Conservation (phyloP, 2,797 vertebrate species). For the Thripadectes ignobilis region DNA sequence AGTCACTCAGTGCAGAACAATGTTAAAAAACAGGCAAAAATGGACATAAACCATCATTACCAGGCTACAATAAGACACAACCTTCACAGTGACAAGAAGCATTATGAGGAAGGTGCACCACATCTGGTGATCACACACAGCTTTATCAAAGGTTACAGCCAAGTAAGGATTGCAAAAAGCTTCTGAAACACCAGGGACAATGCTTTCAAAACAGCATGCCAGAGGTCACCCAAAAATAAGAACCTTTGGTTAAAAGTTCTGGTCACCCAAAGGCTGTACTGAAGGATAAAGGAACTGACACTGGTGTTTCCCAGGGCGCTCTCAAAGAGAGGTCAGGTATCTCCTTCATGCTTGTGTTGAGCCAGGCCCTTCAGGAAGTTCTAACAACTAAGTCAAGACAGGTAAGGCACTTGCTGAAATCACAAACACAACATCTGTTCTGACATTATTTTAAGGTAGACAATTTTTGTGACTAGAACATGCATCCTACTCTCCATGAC, state of each 20-base stretch:
- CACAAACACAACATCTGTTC: background rate
- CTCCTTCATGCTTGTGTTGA: background rate
- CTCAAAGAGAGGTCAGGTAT: background rate
- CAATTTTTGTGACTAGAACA: background rate
- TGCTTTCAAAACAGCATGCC: background rate
- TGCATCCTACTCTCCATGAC: background rate
- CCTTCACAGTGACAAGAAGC: background rate
- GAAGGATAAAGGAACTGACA: background rate
- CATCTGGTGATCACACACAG: background rate
- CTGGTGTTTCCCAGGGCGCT: background rate
- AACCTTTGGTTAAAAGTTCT: background rate
- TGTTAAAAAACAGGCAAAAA: background rate
- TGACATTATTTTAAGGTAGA: background rate
- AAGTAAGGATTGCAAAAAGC: background rate
- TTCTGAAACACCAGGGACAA: background rate
- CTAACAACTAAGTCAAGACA: background rate
- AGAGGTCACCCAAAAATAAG: background rate
- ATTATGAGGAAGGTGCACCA: background rate
- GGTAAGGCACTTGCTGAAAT: background rate
- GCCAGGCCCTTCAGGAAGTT: background rate
- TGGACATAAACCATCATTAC: background rate
- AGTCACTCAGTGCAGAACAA: background rate
- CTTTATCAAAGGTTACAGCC: background rate
- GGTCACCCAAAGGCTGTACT: background rate
- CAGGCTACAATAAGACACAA: background rate